phyloP scores from a whole-genome alignment of 2,797 vertebrate genomes.

The Oreortyx pictus region DNA sequence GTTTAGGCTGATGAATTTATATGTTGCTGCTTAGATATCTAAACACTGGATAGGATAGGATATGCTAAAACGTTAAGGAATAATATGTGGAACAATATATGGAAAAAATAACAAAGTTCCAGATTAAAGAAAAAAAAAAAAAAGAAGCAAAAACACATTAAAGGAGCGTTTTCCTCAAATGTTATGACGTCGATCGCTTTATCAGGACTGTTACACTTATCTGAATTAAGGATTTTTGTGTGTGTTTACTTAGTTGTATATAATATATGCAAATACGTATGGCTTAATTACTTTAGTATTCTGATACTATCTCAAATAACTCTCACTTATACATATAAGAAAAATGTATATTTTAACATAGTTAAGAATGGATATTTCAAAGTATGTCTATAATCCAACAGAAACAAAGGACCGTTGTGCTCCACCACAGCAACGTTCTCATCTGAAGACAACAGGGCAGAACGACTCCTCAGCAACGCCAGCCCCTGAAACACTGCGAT shows the following conservation, averaged over 20 bases:
- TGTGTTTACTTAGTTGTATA: conserved; percentile 78
- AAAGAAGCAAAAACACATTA: conserved; percentile 76
- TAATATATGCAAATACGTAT: conserved; percentile 80
- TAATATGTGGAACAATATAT: conserved; percentile 79
- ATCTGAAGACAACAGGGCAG: not conserved
- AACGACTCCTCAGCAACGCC: not conserved
- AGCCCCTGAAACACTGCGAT: not conserved
- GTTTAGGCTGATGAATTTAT: conserved; percentile 77
- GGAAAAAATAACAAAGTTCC: conserved; percentile 75
- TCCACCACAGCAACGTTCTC: conserved; percentile 34
- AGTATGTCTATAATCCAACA: conserved; percentile 55
- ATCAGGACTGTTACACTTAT: conserved; percentile 79
- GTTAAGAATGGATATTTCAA: conserved; percentile 66
- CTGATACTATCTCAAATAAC: conserved; percentile 76
- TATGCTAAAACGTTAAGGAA: conserved; percentile 78
- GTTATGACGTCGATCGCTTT: conserved; percentile 76
- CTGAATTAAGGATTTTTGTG: conserved; percentile 76
- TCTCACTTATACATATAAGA: conserved; percentile 75
- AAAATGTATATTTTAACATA: conserved; percentile 73
- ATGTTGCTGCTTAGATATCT: conserved; percentile 77
- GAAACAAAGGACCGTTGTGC: conserved; percentile 29
- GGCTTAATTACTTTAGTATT: conserved; percentile 81
- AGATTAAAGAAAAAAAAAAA: conserved; percentile 68
- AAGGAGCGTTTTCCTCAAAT: conserved; percentile 78
- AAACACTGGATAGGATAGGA: conserved; percentile 78